Percentiles rank a stretch among this genome's conserved stretches.
Conservation (phyloP, 1,140 invertebrate genomes). For the Berghia stephanieae region DNA sequence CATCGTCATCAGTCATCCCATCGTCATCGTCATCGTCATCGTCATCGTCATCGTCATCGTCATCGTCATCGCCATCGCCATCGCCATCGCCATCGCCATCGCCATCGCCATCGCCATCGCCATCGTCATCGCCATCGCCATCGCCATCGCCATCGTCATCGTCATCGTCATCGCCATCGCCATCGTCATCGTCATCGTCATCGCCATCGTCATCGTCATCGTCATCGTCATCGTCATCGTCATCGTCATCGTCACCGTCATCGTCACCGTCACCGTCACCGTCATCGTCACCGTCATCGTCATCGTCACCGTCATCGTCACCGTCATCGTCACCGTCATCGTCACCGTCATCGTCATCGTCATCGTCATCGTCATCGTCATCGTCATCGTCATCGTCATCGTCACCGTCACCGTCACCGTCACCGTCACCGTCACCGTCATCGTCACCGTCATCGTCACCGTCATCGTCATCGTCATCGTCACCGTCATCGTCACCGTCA, state of each 20-base stretch:
- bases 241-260: not conserved
- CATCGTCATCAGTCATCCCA: no score
- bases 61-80: constrained; percentile 2
- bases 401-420: not conserved
- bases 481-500: constrained; percentile 15
- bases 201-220: constrained; percentile 17
- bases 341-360: not conserved
- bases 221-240: constrained; percentile 12
- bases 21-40: no score
- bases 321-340: constrained; percentile 15
- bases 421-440: not conserved
- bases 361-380: constrained; percentile 13
- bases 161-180: constrained; percentile 10
- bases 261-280: constrained; percentile 2
- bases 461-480: constrained; percentile 1
- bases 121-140: not conserved
- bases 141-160: not conserved
- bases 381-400: constrained; percentile 15
- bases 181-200: constrained; percentile 15
- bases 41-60: constrained; percentile 5
- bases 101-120: not conserved
- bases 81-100: not conserved
- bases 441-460: not conserved
- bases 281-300: not conserved
- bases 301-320: constrained; percentile 1